Base-by-base conservation (phyloP, 1,140 invertebrate genomes). In the Dendroctonus ponderosae region DNA sequence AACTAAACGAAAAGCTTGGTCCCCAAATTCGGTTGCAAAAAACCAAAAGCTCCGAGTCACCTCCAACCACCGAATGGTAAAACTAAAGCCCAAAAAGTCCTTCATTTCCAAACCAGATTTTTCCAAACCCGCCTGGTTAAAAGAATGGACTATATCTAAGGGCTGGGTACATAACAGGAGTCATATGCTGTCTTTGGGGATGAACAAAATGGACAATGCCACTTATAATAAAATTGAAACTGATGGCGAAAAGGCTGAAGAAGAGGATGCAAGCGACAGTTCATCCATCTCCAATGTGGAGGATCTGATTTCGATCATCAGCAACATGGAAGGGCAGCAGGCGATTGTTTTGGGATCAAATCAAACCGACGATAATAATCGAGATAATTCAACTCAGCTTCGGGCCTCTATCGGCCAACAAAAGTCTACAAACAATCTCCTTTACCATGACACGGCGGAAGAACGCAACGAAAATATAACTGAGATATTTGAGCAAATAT, bases 111-210 rank as follows among this genome's bases (percentile, higher is more conserved):
- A 65, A 37, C 53, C 39, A 7, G 53, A 49, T 40, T n/a, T 65
- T 11, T 57, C 44, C 6, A 77, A 75, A 66, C 76, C 76, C 4
- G 77, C 78, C 40, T 79, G 77, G 77, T 62, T 78, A 49, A 79
- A 78, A 49, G 76, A 79, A 66, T 79, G 78, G 78, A 79, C 78
- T 11, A 78, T 79, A 12, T 78, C 77, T 37, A 79, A 79, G 60
- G 78, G 78, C 5, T 79, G 78, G 78, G 75, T 78, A 26, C 76
- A 77, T 65, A 77, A 78, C 59, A 71, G 72, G 64, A 71, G 69
- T 8, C 75, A 78, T 66, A 59, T 77, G 46, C 57, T 78, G 6
- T 69, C 62, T 7, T 65, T 75, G 40, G 69, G 70, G 40, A 49
- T 7, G 62, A 70, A 46, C 6, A 12, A 6, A 14, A 60, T 7